Evolutionary conservation across 2,888 invertebrate species (phyloP), one percentile per base, ranked within the genome.

Genomic region (Deilephila porcellus): DNA sequence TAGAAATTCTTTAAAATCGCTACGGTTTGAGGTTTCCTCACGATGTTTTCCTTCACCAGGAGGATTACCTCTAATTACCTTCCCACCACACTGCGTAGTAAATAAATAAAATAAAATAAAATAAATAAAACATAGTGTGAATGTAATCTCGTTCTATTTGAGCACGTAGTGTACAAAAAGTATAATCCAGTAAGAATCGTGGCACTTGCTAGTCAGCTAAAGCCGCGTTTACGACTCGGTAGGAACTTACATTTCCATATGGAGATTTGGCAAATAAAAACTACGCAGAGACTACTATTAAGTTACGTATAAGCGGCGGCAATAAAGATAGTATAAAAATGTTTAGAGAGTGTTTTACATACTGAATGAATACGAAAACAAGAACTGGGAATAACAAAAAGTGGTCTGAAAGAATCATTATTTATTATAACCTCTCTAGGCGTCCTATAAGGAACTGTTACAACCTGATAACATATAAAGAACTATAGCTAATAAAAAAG

Each of bases 221-320:
- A 67, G 67, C 52, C 67, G 45, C 45, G 67, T 67, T 67, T 67
- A 67, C 67, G 67, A 67, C 67, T 20, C 25, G 3, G 20, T 45
- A 20, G 17, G 67, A 67, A 52, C 45, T 52, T 19, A 52, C 67
- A 67, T 67, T 25, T 67, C 67, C 67, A 67, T 67, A 67, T 67
- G 67, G 52, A 67, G 52, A 67, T 67, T 67, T 45, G 45, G 67
- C 67, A 67, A 67, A 67, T 52, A 67, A 67, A 64, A 67, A 67
- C 67, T 67, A 67, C 67, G 25, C 4, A 45, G 67, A 67, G 17
- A 67, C 67, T 25, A 45, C 64, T 64, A 67, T 67, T 52, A 52
- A 67, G 25, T 67, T 67, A 20, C 67, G 25, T 14, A 56, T 56
- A 67, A 67, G 25, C 52, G n/a, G 6, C 32, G 19, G 6, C 1